Conservation (phyloP, 1,140 invertebrate genomes). For the Rhynchophorus ferrugineus region DNA sequence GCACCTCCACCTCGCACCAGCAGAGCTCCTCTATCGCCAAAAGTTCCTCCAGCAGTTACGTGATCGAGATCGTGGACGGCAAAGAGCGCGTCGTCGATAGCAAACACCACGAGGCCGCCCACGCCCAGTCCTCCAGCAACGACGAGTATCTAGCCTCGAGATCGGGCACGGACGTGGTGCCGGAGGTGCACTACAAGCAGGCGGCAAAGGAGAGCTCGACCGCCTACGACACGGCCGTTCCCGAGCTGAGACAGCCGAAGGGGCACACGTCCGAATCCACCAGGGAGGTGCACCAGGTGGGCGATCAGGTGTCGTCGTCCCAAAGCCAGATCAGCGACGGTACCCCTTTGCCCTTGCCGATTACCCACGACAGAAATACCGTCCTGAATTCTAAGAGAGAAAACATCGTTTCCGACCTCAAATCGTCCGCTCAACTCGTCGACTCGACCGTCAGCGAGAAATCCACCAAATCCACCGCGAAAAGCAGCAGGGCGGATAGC, state of each 20-base stretch:
- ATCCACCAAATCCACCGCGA: not conserved
- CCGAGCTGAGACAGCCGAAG: conserved; percentile 38
- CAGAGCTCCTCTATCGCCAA: conserved; percentile 39
- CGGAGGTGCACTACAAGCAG: conserved; percentile 47
- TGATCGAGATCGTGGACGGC: conserved; percentile 52
- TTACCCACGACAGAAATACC: conserved; percentile 16
- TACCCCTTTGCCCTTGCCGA: not conserved
- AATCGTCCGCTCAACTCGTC: conserved; percentile 1
- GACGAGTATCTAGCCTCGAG: conserved; percentile 44
- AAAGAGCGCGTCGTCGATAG: conserved; percentile 51
- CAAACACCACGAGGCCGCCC: conserved; percentile 47
- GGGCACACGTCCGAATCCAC: conserved; percentile 26
- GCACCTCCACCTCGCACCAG: conserved; percentile 27
- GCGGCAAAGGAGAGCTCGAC: conserved; percentile 46
- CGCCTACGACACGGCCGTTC: conserved; percentile 47
- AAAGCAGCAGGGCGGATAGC: not conserved
- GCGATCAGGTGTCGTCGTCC: conserved; percentile 25
- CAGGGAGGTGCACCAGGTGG: conserved; percentile 34
- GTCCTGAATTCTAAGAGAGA: conserved; percentile 12
- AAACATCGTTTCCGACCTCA: conserved; percentile 14
- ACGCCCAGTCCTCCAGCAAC: conserved; percentile 42
- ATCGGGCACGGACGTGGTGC: conserved; percentile 45
- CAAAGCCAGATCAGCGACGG: conserved; percentile 13
- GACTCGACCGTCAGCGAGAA: not conserved
- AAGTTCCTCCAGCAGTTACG: conserved; percentile 49